phyloP scores from a whole-genome alignment of 1,140 invertebrate species.

The Muscidifurax raptorellus region DNA sequence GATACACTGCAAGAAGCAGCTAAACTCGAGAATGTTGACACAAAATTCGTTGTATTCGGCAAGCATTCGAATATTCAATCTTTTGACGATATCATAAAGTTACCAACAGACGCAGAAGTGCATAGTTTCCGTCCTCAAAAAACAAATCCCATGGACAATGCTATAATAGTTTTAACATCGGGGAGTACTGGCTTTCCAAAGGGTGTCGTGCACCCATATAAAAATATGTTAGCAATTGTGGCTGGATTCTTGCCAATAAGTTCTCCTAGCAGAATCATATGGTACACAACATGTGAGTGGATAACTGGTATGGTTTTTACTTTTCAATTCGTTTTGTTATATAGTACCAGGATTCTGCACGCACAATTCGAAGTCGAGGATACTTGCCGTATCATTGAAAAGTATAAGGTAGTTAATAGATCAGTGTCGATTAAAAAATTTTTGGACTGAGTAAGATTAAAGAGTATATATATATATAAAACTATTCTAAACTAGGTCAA shows the following conservation, averaged over 20 bases:
- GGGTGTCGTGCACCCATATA: constrained; percentile 16
- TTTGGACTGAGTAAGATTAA: too few relatives aligned
- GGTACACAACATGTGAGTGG: constrained; percentile 49
- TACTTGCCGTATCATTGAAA: constrained; percentile 55
- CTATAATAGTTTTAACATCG: constrained; percentile 25
- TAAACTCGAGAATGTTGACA: constrained; percentile 7
- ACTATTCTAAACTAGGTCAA: background rate
- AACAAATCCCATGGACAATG: constrained; percentile 13
- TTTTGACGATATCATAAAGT: constrained; percentile 17
- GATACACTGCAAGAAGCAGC: constrained; percentile 11
- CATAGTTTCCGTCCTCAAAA: constrained; percentile 6
- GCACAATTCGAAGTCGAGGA: constrained; percentile 44
- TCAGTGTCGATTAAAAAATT: too few relatives aligned
- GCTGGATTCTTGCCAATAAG: background rate
- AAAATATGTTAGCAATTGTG: background rate
- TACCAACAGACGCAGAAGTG: constrained; percentile 8
- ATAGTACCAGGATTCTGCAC: constrained; percentile 44
- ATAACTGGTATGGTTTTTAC: constrained; percentile 36
- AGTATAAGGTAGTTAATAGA: constrained; percentile 54
- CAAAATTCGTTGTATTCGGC: constrained; percentile 25
- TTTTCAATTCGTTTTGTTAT: background rate
- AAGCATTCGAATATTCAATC: background rate
- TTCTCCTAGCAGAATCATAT: background rate
- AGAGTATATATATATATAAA: too few relatives aligned
- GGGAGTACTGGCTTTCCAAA: constrained; percentile 35